phyloP scores from a whole-genome alignment of 1,140 invertebrate species.

The Dysdera silvatica region DNA sequence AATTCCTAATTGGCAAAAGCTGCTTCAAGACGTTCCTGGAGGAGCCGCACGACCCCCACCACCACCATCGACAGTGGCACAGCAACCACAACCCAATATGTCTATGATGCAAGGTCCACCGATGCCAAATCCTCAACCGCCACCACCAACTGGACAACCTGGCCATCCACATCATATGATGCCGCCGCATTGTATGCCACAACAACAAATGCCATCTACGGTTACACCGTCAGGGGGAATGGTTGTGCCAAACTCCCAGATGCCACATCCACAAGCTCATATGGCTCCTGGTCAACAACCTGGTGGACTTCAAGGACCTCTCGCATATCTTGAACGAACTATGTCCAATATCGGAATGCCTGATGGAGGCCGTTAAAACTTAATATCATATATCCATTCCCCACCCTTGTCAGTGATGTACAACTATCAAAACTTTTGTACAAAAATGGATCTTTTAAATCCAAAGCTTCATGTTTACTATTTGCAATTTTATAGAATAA shows the following conservation, averaged over 20 bases:
- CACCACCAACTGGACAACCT: slow-evolving; percentile 7
- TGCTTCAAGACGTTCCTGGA: slow-evolving; percentile 62
- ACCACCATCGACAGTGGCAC: slow-evolving; percentile 43
- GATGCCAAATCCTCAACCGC: slow-evolving; percentile 16
- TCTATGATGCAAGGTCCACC: slow-evolving; percentile 15
- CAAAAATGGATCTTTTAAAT: no score
- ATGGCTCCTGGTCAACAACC: slow-evolving; percentile 13
- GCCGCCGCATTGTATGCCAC: slow-evolving; percentile 25
- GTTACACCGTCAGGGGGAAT: slow-evolving; percentile 7
- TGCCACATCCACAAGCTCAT: slow-evolving; percentile 27
- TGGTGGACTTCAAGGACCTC: slow-evolving; percentile 58
- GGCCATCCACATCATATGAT: slow-evolving; percentile 17
- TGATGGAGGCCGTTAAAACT: slow-evolving; percentile 47
- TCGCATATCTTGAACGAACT: slow-evolving; percentile 70
- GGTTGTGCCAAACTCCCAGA: slow-evolving; percentile 4
- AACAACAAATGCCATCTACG: slow-evolving; percentile 31
- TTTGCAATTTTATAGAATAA: no score
- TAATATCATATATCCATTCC: no score
- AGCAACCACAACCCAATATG: slow-evolving; percentile 18
- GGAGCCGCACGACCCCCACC: slow-evolving; percentile 45
- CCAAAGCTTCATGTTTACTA: no score
- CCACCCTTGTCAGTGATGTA: no score
- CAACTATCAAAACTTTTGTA: no score
- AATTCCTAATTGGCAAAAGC: slow-evolving; percentile 76
- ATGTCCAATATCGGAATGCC: slow-evolving; percentile 71